Evolutionary conservation across 2,113 vertebrate species (phyloP), one percentile per base, ranked within the genome.

Genomic region (Calidris pugnax): DNA sequence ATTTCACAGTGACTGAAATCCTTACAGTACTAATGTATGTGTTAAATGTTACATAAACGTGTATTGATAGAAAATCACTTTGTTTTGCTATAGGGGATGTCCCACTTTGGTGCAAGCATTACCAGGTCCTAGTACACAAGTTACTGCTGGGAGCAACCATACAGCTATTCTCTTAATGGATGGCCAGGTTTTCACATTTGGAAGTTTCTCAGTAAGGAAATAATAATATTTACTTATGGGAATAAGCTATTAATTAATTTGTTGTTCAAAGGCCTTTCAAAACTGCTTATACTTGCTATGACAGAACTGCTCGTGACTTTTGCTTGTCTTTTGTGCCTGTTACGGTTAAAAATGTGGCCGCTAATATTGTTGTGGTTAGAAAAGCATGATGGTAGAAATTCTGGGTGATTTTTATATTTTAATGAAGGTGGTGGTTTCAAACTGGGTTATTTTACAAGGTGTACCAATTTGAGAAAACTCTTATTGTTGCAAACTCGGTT

Each of bases 161-260:
- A 99, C 99, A n/a, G 99, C 98, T 33, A 98, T 99, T 85, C 99
- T 99, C 47, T 98, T 99, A 96, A 97, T 98, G 98, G 99, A 99
- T 94, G 99, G 99, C 80, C 99, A 99, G 92, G 99, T 99, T 95
- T 99, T 99, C 98, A 99, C 99, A 18, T 99, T 99, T 96, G 99
- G 99, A 96, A 99, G 99, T 95, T 99, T 99, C 97, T 99, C 99
- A 96, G 99, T 99, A 98, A 98, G 99, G 51, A 95, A 95, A 57
- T 50, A 21, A 35, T 94, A 84, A 69, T 91, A 82, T 14, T 93
- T 91, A 32, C 15, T 86, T 85, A 37, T 4, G 9, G 12, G 43
- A 77, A 53, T 87, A 76, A 85, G n/a, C 77, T 97, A 17, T 47
- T 94, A 93, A 37, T 85, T 82, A 76, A 53, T 85, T 17, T 87